Base-by-base conservation (phyloP, 2,888 invertebrate species). In the Tetheella fluctuosa region DNA sequence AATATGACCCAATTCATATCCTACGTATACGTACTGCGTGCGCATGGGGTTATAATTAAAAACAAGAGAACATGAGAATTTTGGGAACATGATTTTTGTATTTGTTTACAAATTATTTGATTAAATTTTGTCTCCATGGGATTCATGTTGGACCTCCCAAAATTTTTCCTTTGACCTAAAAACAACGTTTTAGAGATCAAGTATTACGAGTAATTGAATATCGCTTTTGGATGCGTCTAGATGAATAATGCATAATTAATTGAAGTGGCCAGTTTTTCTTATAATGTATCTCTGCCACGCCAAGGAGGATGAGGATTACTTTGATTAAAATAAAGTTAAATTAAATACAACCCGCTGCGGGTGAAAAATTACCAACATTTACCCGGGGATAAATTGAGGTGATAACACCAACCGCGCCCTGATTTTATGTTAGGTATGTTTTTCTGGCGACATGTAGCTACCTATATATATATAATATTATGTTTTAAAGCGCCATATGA, bases 371-470 rank as follows among this genome's bases (percentile, higher is more conserved):
- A 67, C 60, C 62, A 64, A 66, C 69, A 72, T 73, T 69, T 67
- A 63, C 65, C 67, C 58, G 54, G 52, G 59, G 68, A 69, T 69
- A 70, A 75, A 69, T 74, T 63, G 64, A 68, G 63, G 64, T 65
- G 59, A 64, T 67, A 69, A 69, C 65, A 65, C 63, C 64, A 60
- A 61, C 58, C 64, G 62, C 63, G 67, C 68, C 52, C 64, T 69
- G 67, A 73, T 75, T 72, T 75, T 68, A 62, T 71, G 67, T 71
- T 65, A n/a, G n/a, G n/a, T n/a, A 71, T 73, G 63, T 71, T 68
- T 63, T 64, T 62, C 59, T 15, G 53, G 53, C 64, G 61, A 56
- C 61, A 59, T 23, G 60, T 64, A 61, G 53, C 64, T 61, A 56
- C 61, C 59, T 23, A 61, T 64, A 61, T 63, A 57, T 25, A 30